Evolutionary conservation across 2,888 invertebrate genomes (phyloP).

Genomic region (Drosophila prostipennis): DNA sequence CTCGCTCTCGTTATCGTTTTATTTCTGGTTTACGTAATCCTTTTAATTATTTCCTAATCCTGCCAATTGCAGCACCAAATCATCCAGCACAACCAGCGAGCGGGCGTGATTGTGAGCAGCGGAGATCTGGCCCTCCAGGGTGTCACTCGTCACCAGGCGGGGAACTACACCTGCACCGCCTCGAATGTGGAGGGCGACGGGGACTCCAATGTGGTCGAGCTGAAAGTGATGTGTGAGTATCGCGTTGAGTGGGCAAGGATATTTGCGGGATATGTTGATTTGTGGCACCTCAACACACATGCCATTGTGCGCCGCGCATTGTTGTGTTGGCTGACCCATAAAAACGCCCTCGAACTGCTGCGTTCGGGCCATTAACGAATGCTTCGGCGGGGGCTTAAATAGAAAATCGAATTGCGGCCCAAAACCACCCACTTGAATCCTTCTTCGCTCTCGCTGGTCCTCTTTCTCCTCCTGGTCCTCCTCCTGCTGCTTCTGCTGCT

Average conservation of each 20-base stretch:
- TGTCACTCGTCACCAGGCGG: constrained; percentile 92
- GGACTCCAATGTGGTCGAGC: constrained; percentile 90
- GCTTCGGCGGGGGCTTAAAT: constrained; percentile 39
- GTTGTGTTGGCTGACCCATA: constrained; percentile 22
- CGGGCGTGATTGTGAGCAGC: constrained; percentile 94
- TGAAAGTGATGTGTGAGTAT: constrained; percentile 96
- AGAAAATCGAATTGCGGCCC: constrained; percentile 37
- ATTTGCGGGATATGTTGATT: constrained; percentile 20
- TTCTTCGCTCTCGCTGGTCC: not conserved
- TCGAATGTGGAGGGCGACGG: constrained; percentile 97
- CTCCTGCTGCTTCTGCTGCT: constrained; percentile 5
- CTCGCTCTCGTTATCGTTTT: not conserved
- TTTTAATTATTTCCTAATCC: constrained; percentile 6
- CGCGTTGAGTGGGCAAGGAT: constrained; percentile 1
- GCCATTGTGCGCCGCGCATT: constrained; percentile 6
- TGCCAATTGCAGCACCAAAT: constrained; percentile 88
- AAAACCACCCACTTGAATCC: constrained; percentile 20
- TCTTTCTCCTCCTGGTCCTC: constrained; percentile 4
- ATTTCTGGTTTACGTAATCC: constrained; percentile 20
- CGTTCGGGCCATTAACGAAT: constrained; percentile 49
- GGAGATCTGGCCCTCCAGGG: constrained; percentile 92
- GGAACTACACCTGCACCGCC: constrained; percentile 94
- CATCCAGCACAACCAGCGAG: constrained; percentile 93
- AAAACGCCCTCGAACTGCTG: constrained; percentile 27
- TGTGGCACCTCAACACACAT: constrained; percentile 8